Base-by-base conservation (phyloP, 2,888 invertebrate genomes). In the Acheta domesticus region DNA sequence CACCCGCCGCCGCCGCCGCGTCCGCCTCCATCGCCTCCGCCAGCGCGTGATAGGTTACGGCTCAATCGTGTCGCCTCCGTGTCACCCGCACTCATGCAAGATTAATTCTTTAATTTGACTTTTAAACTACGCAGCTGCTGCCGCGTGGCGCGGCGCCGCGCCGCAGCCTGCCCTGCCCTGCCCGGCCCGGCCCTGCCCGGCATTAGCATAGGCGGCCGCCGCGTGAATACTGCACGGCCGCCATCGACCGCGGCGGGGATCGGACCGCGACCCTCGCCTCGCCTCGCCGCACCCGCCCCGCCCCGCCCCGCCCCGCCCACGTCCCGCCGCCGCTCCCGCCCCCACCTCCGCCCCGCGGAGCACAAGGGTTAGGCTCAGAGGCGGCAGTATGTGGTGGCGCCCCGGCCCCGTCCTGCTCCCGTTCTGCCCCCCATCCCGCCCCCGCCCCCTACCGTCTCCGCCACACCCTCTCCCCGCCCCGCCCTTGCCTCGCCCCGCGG, bases 51-150 rank as follows among this genome's bases (percentile, higher is more conserved):
- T 62, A 62, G 62, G 62, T 62, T 62, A 62, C 62, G 62, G 62
- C 62, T 62, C 16, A 14, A 62, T 62, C 62, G 62, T 62, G 62
- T 62, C 62, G n/a, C 14, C 62, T n/a, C n/a, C 62, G 62, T 62
- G 62, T 62, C 62, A 62, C 14, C 62, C 62, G 62, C 62, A n/a
- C 62, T 62, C 62, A 62, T 62, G 62, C 62, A 62, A 62, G 16
- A 62, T 62, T 62, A 62, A 62, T 62, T 62, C 62, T 62, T 62
- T 62, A 62, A 62, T 62, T 62, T 62, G 62, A 62, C 62, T 62
- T 62, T 62, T 62, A 62, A 62, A 62, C 2, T n/a, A 62, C 62
- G n/a, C 14, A 14, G 62, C 62, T 19, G 62, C 62, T 62, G 62
- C 62, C 62, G n/a, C 62, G 16, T n/a, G 14, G 62, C 62, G 62